Evolutionary conservation across 2,888 invertebrate genomes (phyloP).

Genomic region (Digitonthophagus gazella): DNA sequence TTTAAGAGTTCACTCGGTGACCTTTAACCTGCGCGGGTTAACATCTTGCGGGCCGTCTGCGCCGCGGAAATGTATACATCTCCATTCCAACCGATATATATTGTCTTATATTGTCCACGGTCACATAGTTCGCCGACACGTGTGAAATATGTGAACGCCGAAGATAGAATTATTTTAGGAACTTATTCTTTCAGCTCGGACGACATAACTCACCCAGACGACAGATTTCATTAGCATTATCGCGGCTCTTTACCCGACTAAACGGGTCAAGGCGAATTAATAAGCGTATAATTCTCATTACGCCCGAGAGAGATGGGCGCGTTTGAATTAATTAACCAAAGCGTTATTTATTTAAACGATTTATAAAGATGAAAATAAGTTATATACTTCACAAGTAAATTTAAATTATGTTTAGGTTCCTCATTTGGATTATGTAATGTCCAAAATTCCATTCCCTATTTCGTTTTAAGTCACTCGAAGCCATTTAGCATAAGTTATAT

Average conservation of each 20-base stretch:
- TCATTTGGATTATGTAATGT: not conserved
- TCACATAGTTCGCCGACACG: constrained; percentile 4
- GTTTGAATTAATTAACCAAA: not conserved
- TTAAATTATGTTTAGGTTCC: not conserved
- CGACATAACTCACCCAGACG: not conserved
- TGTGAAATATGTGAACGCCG: constrained; percentile 1
- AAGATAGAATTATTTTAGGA: not conserved
- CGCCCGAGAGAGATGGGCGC: not conserved
- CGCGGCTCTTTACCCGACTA: not conserved
- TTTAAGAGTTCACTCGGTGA: constrained; percentile 35
- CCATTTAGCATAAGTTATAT: not conserved
- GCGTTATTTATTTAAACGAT: not conserved
- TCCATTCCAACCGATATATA: constrained; percentile 11
- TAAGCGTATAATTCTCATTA: not conserved
- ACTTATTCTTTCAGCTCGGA: not conserved
- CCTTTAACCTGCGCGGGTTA: constrained; percentile 33
- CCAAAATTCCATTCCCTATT: not conserved
- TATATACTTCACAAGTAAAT: not conserved
- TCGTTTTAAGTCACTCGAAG: not conserved
- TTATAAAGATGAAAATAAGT: not conserved
- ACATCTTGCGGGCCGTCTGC: constrained; percentile 29
- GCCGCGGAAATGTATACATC: constrained; percentile 13
- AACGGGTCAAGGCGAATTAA: not conserved
- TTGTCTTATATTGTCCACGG: constrained; percentile 7
- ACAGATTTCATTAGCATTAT: not conserved